Conservation (phyloP, 2,113 vertebrate genomes). For the Syrmaticus mikado region DNA sequence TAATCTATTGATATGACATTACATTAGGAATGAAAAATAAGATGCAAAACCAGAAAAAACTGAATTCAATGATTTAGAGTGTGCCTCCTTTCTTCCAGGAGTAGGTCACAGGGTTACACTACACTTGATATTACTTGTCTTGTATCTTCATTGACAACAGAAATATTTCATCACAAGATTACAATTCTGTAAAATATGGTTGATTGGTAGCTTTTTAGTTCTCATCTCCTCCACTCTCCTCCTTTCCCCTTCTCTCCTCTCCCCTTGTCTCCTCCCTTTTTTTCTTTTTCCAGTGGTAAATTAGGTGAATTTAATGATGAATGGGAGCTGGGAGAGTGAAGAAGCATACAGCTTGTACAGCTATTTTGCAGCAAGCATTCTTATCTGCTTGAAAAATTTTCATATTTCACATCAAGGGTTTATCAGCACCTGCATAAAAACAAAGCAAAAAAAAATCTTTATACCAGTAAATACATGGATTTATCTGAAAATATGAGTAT, state of each 20-base stretch:
- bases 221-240: too few species aligned
- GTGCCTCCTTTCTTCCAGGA: neutral
- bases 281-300: neutral
- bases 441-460: neutral
- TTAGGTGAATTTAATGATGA: neutral
- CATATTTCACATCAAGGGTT: neutral
- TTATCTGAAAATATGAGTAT: neutral
- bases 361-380: neutral
- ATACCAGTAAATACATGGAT: neutral
- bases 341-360: neutral
- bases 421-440: neutral
- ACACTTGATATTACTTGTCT: neutral
- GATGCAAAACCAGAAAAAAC: neutral
- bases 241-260: too few species aligned
- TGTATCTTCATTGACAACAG: neutral
- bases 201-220: neutral
- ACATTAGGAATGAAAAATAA: neutral
- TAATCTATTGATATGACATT: neutral
- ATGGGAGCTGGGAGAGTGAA: neutral
- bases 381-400: neutral
- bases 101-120: neutral
- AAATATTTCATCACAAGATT: neutral
- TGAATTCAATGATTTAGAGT: neutral
- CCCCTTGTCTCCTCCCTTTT: neutral
- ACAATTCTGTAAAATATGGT: neutral